phyloP scores from a whole-genome alignment of 64 coral and sea anemone species.

The Porites australiensis region DNA sequence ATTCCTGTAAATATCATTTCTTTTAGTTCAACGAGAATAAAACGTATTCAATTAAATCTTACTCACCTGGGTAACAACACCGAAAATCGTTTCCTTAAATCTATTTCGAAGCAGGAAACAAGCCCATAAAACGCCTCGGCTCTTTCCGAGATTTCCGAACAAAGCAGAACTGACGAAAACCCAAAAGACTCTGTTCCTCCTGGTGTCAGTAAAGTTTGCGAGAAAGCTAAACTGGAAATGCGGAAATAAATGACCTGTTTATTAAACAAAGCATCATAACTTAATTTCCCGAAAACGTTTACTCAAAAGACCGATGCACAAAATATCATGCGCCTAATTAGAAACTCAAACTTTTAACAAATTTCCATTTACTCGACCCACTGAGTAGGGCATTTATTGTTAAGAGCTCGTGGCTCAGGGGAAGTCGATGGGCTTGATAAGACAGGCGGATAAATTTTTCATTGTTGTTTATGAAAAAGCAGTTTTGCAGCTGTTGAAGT shows the following conservation, averaged over 20 bases:
- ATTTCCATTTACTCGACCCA: slow-evolving; percentile 35
- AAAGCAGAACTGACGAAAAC: background rate
- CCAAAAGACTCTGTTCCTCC: background rate
- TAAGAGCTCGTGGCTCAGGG: slow-evolving; percentile 1
- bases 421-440: slow-evolving; percentile 34
- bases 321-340: slow-evolving; percentile 43
- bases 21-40: background rate
- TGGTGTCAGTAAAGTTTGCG: background rate
- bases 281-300: slow-evolving; percentile 40
- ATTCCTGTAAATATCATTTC: background rate
- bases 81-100: background rate
- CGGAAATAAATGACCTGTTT: background rate
- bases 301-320: slow-evolving; percentile 29
- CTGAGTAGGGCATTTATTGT: slow-evolving; percentile 34
- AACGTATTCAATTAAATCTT: background rate
- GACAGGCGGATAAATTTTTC: slow-evolving; percentile 37
- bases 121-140: no score
- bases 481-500: slow-evolving; percentile 35
- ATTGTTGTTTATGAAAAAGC: slow-evolving; percentile 53
- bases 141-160: no score
- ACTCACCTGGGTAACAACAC: background rate
- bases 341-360: slow-evolving; percentile 39
- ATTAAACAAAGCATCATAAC: slow-evolving; percentile 31
- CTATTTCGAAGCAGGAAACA: background rate
- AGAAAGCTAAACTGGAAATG: no score